phyloP scores from a whole-genome alignment of 2,113 vertebrate species.

The Nicator chloris region DNA sequence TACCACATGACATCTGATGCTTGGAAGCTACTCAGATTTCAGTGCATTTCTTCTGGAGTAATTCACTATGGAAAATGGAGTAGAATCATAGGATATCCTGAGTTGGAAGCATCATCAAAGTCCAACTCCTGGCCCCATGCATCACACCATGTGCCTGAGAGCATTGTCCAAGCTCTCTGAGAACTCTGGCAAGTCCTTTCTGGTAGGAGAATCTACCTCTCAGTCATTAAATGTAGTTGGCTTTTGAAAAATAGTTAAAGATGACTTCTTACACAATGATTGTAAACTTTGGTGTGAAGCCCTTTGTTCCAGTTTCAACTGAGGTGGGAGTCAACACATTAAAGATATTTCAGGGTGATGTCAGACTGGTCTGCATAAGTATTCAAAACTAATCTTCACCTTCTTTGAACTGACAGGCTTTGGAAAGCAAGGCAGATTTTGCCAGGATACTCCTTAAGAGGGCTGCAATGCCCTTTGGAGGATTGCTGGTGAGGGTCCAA shows the following conservation, averaged over 20 bases:
- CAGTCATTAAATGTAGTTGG: background rate
- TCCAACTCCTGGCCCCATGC: background rate
- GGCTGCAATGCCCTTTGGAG: background rate
- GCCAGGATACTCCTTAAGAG: background rate
- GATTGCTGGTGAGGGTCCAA: background rate
- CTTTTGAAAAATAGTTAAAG: background rate
- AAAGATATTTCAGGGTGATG: background rate
- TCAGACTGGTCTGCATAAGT: background rate
- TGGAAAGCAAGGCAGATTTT: background rate
- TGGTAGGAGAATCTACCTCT: background rate
- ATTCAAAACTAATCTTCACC: background rate
- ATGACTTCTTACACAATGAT: background rate
- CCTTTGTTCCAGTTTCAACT: background rate
- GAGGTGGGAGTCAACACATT: background rate
- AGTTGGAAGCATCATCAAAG: background rate
- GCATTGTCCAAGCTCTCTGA: background rate
- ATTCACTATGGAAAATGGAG: background rate
- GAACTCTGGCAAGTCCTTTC: background rate
- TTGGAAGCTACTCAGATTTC: background rate
- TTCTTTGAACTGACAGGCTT: background rate
- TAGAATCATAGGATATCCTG: background rate
- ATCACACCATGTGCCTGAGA: background rate
- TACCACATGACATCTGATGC: background rate
- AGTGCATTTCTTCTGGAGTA: background rate
- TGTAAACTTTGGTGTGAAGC: background rate